Evolutionary conservation across 2,797 vertebrate species (phyloP).

Genomic region (Manis pentadactyla): DNA sequence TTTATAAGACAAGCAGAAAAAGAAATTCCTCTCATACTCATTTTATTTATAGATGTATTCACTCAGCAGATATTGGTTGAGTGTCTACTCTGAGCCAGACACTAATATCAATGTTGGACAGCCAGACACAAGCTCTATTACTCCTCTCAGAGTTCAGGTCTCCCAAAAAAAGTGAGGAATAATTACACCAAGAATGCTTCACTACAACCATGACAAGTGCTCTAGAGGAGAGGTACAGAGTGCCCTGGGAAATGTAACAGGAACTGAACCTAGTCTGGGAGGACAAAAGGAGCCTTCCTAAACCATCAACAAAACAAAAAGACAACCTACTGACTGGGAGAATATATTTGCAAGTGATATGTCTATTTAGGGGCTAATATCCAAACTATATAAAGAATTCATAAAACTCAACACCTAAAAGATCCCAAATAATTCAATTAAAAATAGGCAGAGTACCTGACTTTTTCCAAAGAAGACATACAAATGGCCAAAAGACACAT

Average conservation of each 20-base stretch:
- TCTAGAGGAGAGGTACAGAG: not conserved
- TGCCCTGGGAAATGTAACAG: not conserved
- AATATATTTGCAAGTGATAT: too few species aligned
- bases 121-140: not conserved
- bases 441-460: too few species aligned
- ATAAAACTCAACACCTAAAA: too few species aligned
- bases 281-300: not conserved
- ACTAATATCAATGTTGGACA: not conserved
- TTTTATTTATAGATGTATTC: not conserved
- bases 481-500: too few species aligned
- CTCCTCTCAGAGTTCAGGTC: not conserved
- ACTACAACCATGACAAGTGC: too few species aligned
- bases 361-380: too few species aligned
- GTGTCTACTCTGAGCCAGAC: not conserved
- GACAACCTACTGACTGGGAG: too few species aligned
- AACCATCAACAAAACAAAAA: too few species aligned
- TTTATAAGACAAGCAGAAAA: not conserved
- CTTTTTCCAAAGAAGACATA: too few species aligned
- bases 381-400: too few species aligned
- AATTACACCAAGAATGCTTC: not conserved
- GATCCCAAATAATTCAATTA: too few species aligned
- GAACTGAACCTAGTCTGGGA: not conserved
- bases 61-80: not conserved
- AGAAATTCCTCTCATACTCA: not conserved
- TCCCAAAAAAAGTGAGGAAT: not conserved